Conservation (phyloP, 2,888 invertebrate species). For the Hybos culiciformis region DNA sequence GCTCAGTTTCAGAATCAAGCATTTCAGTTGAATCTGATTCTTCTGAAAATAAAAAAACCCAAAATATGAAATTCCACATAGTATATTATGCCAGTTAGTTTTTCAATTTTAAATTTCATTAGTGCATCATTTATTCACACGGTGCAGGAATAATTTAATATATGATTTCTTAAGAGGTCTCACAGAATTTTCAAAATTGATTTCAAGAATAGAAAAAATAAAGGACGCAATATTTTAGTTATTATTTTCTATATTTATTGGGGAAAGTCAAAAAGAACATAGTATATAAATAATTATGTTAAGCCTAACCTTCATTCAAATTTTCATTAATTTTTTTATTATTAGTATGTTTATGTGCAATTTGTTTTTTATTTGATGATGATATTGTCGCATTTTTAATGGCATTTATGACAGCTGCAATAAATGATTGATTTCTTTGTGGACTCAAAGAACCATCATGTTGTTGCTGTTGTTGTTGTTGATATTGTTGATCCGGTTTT, state of each 20-base stretch:
- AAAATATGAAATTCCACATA: not conserved
- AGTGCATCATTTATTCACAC: no score
- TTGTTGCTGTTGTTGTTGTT: conserved; percentile 14
- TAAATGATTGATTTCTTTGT: conserved; percentile 50
- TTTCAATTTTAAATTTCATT: no score
- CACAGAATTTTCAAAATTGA: no score
- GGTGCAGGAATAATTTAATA: no score
- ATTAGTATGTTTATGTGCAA: conserved; percentile 2
- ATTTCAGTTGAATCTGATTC: conserved; percentile 61
- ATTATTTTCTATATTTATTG: no score
- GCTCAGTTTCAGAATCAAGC: conserved; percentile 70
- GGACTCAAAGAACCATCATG: conserved; percentile 41
- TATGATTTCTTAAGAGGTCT: no score
- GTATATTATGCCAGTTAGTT: no score
- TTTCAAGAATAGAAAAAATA: no score
- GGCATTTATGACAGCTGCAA: conserved; percentile 59
- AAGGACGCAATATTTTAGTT: no score
- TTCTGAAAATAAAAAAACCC: conserved; percentile 36
- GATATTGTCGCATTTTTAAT: conserved; percentile 43
- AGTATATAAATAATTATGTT: not conserved
- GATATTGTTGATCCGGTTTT: no score
- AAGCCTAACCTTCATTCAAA: conserved; percentile 22
- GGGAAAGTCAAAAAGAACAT: no score
- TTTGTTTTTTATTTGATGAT: conserved; percentile 23
- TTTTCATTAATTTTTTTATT: conserved; percentile 16